phyloP scores from a whole-genome alignment of 2,113 vertebrate species.

The Phodopus roborovskii region DNA sequence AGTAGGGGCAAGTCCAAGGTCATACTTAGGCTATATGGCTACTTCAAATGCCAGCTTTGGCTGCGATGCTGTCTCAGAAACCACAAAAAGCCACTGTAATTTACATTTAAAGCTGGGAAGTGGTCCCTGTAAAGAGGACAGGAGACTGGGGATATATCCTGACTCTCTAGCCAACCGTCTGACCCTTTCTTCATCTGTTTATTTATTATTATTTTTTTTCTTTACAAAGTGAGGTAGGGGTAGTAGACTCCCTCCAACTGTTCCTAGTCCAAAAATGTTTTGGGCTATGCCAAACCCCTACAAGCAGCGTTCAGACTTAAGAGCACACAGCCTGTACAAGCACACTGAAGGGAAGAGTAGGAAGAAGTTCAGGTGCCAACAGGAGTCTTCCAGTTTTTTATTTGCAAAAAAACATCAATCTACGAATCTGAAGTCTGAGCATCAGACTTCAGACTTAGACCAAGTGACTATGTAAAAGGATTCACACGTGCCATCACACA shows the following conservation, averaged over 20 bases:
- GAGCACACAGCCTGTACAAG: background rate
- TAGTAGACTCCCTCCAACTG: background rate
- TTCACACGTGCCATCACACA: accelerated
- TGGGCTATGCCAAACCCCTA: background rate
- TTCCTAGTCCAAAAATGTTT: background rate
- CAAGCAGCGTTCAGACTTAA: background rate
- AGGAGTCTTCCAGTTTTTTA: background rate
- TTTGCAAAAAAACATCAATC: background rate
- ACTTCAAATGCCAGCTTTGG: background rate
- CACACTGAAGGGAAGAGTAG: background rate
- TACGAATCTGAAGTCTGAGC: background rate
- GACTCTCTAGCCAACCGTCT: background rate
- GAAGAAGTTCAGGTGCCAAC: background rate
- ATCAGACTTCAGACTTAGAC: background rate
- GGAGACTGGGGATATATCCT: background rate
- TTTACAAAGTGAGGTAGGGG: background rate
- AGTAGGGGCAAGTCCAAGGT: background rate
- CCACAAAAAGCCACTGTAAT: background rate
- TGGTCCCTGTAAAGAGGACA: background rate
- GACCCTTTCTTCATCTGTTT: background rate
- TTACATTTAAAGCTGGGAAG: background rate
- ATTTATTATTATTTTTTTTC: no score
- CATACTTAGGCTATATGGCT: background rate
- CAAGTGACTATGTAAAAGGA: background rate
- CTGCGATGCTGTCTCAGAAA: background rate